A percentile compares a stretch with the other conserved stretches of the same genome.
These are phyloP conservation scores for Sebastes minor DNA, from an alignment of 2,797 vertebrate species.

Conservation along the genomic window DNA sequence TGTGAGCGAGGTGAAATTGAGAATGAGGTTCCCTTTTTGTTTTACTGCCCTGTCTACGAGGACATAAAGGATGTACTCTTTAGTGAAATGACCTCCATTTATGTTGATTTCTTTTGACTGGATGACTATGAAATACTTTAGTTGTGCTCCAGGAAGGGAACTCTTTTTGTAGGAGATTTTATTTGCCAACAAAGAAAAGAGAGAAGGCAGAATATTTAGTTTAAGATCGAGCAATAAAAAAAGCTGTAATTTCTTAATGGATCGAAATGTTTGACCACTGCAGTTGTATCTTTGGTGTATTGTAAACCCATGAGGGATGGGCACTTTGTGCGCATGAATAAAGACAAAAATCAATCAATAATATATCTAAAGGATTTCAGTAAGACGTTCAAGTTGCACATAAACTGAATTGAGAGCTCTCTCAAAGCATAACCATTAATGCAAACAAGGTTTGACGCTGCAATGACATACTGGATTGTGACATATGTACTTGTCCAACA, in stretches of 20 bases:
- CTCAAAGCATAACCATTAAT: not conserved
- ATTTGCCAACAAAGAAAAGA: not conserved
- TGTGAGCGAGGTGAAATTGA: not conserved
- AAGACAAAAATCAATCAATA: not conserved
- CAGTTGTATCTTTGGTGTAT: not conserved
- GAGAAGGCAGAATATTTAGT: not conserved
- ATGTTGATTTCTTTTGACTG: not conserved
- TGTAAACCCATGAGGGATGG: not conserved
- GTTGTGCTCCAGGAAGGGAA: not conserved
- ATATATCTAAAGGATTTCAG: not conserved
- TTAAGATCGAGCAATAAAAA: not conserved
- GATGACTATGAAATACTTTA: not conserved
- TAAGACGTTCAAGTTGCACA: not conserved
- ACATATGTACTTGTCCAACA: not conserved
- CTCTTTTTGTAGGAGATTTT: not conserved
- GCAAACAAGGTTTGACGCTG: not conserved
- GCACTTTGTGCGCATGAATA: not conserved
- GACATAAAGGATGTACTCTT: not conserved
- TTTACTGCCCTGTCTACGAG: not conserved
- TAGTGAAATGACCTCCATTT: not conserved
- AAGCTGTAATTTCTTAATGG: not conserved
- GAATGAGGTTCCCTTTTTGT: not conserved
- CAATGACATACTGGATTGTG: not conserved
- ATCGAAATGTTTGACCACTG: not conserved
- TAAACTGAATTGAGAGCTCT: not conserved